Percentiles rank a stretch among this genome's conserved stretches.
Conservation (phyloP, 2,113 vertebrate species). For the Centropus unirufus region DNA sequence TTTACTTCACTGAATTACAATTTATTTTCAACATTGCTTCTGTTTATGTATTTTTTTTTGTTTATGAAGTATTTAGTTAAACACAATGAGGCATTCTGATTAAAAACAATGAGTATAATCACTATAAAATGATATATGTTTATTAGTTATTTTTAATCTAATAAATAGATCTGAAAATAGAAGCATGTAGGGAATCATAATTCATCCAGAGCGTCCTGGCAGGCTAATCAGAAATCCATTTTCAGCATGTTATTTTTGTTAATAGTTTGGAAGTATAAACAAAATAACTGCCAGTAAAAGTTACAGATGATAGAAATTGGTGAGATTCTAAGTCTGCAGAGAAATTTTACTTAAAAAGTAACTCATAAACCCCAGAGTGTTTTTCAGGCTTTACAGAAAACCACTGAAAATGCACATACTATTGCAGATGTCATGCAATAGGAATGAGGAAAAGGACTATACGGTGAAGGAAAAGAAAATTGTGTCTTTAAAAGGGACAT, state of each 20-base stretch:
- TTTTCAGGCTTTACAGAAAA: neutral
- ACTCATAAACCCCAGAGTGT: neutral
- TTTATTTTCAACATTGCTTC: neutral
- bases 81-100: neutral
- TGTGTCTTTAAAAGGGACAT: neutral
- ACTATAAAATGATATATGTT: neutral
- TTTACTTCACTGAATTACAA: neutral
- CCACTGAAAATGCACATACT: neutral
- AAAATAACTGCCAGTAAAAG: neutral
- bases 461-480: neutral
- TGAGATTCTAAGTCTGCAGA: neutral
- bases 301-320: neutral
- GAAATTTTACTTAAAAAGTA: neutral
- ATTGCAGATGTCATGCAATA: neutral
- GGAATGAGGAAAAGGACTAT: neutral
- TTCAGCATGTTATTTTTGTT: slow-evolving; percentile 7
- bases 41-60: neutral
- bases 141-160: neutral
- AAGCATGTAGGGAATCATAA: neutral
- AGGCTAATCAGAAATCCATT: slow-evolving; percentile 19
- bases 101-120: neutral
- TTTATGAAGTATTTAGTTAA: neutral
- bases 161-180: slow-evolving; percentile 16
- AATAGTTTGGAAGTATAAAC: neutral
- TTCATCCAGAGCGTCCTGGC: neutral